Evolutionary conservation across 2,888 invertebrate genomes (phyloP).

Genomic region (Tenthredo distinguenda): DNA sequence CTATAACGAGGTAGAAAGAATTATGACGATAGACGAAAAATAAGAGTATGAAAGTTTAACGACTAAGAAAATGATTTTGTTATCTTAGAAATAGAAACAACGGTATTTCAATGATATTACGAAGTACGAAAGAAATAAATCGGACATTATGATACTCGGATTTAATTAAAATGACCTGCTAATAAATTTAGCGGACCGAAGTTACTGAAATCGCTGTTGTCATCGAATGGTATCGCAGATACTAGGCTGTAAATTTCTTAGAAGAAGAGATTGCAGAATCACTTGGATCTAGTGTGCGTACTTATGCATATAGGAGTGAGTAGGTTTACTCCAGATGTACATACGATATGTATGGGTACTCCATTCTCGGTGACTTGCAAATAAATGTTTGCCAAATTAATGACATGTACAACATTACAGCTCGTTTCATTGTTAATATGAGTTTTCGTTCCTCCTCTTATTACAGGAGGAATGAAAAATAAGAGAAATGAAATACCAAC

Average conservation of each 20-base stretch:
- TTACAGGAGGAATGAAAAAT: background rate
- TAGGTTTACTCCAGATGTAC: background rate
- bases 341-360: background rate
- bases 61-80: background rate
- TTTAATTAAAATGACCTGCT: slow-evolving; percentile 18
- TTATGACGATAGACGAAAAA: background rate
- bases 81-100: background rate
- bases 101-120: background rate
- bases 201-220: slow-evolving; percentile 44
- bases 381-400: slow-evolving; percentile 43
- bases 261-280: slow-evolving; percentile 46
- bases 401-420: background rate
- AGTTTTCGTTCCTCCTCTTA: background rate
- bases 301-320: background rate
- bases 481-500: background rate
- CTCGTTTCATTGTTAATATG: background rate
- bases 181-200: slow-evolving; percentile 30
- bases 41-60: background rate
- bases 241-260: slow-evolving; percentile 8
- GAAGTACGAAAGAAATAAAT: background rate
- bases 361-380: slow-evolving; percentile 47
- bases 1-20: background rate
- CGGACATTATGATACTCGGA: background rate
- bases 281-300: background rate
- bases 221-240: slow-evolving; percentile 22